Base-by-base conservation (phyloP, 1,140 invertebrate species). In the Ctenoplectra terminalis region DNA sequence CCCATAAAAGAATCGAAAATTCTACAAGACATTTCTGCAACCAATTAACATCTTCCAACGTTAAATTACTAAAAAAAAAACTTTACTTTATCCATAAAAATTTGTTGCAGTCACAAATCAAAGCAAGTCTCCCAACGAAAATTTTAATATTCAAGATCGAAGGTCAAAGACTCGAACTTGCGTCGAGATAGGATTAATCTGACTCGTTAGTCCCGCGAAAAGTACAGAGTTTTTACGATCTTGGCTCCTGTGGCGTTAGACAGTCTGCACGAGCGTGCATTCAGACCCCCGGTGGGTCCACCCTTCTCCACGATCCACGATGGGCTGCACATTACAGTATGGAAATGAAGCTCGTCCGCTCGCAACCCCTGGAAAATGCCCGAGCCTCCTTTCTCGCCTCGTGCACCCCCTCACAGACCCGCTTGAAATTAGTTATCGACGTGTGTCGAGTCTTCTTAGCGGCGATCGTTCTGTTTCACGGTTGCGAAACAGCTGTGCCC, bases 351-450 rank as follows among this genome's bases (percentile, higher is more conserved):
- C 60, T 34, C 31, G 60, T 63, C 34, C 37, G 76, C 50, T 37
- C 46, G 58, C 70, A 60, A 73, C 58, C 58, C 78, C 48, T 56
- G 60, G 70, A 74, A 74, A 81, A 81, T 74, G 15, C 29, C 50
- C 43, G n/a, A 43, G 48, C 46, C 77, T 63, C 46, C 17, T 63
- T 43, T 70, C 20, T 29, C 50, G 75, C 40, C 37, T 60, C 64
- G 40, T 26, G 23, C 48, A 15, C 34, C 60, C 48, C 73, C 15
- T 40, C 34, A 37, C 60, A 54, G 73, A 40, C 74, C 29, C 43
- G 29, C n/a, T n/a, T 69, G 56, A 79, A 79, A 79, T 79, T 79
- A 79, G 66, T 79, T 79, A 79, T 79, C 46, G 76, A 72, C 46
- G 40, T 29, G 73, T 2, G 58, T 20, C 29, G 31, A 11, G 17